These are phyloP conservation scores for Riparia riparia DNA, from an alignment of 2,113 vertebrate genomes.

Conservation along the genomic window DNA sequence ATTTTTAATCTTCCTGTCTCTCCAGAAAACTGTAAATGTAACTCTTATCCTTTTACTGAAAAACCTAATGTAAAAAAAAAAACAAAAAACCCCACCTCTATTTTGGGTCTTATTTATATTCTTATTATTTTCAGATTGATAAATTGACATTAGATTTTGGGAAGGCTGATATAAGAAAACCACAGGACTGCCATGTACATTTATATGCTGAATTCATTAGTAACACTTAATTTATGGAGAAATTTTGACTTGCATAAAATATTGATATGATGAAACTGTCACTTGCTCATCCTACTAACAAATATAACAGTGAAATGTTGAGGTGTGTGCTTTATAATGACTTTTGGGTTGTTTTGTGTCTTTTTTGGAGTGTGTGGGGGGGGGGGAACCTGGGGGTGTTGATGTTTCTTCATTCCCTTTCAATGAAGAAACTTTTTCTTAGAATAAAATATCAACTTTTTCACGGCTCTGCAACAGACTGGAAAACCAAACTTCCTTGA, in stretches of 20 bases:
- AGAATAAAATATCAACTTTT: background rate
- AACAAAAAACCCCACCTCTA: no score
- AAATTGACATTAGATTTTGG: background rate
- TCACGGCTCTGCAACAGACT: background rate
- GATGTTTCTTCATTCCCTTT: background rate
- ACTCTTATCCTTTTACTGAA: background rate
- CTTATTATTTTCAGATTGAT: background rate
- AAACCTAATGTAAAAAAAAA: background rate
- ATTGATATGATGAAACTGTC: background rate
- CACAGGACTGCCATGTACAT: background rate
- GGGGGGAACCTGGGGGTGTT: accelerated
- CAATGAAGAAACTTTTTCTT: background rate
- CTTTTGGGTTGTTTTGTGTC: background rate
- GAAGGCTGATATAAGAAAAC: background rate
- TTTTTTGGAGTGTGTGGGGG: accelerated
- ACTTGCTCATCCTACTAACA: background rate
- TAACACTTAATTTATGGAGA: background rate
- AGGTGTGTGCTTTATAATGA: background rate
- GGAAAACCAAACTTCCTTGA: background rate
- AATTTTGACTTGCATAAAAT: background rate
- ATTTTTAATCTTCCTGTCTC: background rate
- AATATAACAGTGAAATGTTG: background rate
- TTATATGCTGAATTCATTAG: background rate
- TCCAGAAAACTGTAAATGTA: background rate
- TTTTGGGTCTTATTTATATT: background rate